phyloP scores from a whole-genome alignment of 2,888 invertebrate species.

The Drosophila bunnanda region DNA sequence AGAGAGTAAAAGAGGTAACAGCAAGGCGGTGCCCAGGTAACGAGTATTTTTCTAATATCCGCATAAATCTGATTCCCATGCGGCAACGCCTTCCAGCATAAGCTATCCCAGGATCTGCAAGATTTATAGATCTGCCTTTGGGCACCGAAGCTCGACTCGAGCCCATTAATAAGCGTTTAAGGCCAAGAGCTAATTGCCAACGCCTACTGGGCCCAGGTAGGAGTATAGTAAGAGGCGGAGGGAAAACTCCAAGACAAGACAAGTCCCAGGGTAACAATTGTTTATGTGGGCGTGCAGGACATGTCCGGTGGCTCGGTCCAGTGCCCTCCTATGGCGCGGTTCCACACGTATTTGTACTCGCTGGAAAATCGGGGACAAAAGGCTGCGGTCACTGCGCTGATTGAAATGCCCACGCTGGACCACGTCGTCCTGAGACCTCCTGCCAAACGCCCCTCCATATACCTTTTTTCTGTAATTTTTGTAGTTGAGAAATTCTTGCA shows the following conservation, averaged over 20 bases:
- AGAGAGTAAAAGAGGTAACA: conserved; percentile 5
- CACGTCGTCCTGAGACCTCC: conserved; percentile 62
- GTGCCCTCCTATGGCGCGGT: conserved; percentile 53
- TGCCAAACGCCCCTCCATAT: neutral
- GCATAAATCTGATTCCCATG: conserved; percentile 54
- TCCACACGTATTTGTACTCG: conserved; percentile 17
- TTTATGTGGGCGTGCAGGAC: conserved; percentile 47
- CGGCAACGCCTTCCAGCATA: conserved; percentile 34
- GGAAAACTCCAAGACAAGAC: conserved; percentile 16
- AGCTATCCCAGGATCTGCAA: conserved; percentile 47
- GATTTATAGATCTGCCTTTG: conserved; percentile 68
- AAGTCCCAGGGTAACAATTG: conserved; percentile 50
- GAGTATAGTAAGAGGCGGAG: no score
- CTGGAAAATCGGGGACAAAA: conserved; percentile 28
- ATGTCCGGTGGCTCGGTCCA: conserved; percentile 9
- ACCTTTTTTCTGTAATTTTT: neutral
- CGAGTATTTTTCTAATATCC: conserved; percentile 51
- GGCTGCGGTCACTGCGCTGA: conserved; percentile 43
- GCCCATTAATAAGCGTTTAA: conserved; percentile 76
- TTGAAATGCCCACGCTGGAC: conserved; percentile 63
- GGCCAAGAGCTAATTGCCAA: conserved; percentile 62
- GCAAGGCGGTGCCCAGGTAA: conserved; percentile 13
- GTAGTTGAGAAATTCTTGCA: neutral
- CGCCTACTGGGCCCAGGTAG: conserved; percentile 25
- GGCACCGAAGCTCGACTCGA: conserved; percentile 45